Base-by-base conservation (phyloP, 1,140 invertebrate species). In the Zaprionus taronus region DNA sequence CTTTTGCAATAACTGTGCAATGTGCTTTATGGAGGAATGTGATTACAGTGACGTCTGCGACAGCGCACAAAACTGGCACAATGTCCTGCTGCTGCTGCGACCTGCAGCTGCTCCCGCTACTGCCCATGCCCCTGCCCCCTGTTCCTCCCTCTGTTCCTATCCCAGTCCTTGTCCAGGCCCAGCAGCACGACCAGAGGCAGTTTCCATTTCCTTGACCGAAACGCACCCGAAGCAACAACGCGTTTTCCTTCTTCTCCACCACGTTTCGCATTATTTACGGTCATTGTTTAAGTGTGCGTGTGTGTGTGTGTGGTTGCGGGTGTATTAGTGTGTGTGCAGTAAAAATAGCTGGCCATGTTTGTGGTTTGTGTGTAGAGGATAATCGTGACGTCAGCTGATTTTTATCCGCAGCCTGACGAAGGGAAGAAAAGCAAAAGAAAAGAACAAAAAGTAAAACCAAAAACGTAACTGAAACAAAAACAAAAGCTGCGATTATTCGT, bases 121-220 rank as follows among this genome's bases (percentile, higher is more conserved):
- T 24, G 14, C 1, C 4, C 4, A 26, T n/a, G 5, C 5, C n/a
- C n/a, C 7, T 22, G 11, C 1, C 3, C n/a, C 24, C 24, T 24
- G 51, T 4, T 12, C 22, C 5, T 14, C 14, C 1, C 5, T 1
- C 53, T 56, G 26, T 9, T 15, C 2, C n/a, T 17, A n/a, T 47
- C 41, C 41, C 41, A 17, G 41, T 17, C n/a, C n/a, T 17, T 17
- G n/a, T 17, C 17, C 41, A 17, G 41, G 41, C 41, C n/a, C 38
- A 51, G 66, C 34, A 68, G 14, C 60, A 31, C 6, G 12, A 38
- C 41, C 71, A 66, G 60, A 57, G 57, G 74, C 44, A 66, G 75
- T 70, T 90, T 89, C 62, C 73, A 90, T 90, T 90, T 90, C 85
- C 85, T 90, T 90, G 86, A 90, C 85, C 85, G 86, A 91, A 90